A percentile compares a stretch with the other conserved stretches of the same genome.
These are phyloP conservation scores for Chrysolina americana DNA, from an alignment of 2,888 invertebrate species.

Conservation along the genomic window DNA sequence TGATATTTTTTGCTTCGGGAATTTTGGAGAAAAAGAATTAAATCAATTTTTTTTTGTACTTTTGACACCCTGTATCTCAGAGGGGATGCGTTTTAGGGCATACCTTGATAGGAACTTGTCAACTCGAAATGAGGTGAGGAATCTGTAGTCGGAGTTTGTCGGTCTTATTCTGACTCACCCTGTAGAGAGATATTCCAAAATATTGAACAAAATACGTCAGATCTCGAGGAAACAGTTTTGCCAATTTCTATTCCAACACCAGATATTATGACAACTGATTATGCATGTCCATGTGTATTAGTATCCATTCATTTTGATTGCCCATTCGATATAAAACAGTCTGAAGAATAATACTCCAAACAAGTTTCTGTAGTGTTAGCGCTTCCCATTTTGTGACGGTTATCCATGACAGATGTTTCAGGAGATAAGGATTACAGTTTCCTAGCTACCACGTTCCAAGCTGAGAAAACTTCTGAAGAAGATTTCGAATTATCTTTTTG, in stretches of 20 bases:
- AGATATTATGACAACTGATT: neutral
- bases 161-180: no score
- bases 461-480: neutral
- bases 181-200: no score
- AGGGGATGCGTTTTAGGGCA: no score
- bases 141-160: no score
- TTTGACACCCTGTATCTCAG: no score
- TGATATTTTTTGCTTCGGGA: no score
- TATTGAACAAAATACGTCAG: no score
- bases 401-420: constrained; percentile 20
- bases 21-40: no score
- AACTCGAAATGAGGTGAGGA: no score
- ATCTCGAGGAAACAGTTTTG: no score
- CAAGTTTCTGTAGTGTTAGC: neutral
- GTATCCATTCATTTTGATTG: neutral
- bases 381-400: constrained; percentile 11
- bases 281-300: neutral
- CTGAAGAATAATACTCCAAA: neutral
- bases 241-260: neutral
- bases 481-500: neutral
- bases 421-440: constrained; percentile 12
- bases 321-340: neutral
- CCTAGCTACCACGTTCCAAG: constrained; percentile 4
- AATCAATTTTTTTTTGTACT: no score
- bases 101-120: no score